Base-by-base conservation (phyloP, 2,797 vertebrate genomes). In the Channallabes apus region DNA sequence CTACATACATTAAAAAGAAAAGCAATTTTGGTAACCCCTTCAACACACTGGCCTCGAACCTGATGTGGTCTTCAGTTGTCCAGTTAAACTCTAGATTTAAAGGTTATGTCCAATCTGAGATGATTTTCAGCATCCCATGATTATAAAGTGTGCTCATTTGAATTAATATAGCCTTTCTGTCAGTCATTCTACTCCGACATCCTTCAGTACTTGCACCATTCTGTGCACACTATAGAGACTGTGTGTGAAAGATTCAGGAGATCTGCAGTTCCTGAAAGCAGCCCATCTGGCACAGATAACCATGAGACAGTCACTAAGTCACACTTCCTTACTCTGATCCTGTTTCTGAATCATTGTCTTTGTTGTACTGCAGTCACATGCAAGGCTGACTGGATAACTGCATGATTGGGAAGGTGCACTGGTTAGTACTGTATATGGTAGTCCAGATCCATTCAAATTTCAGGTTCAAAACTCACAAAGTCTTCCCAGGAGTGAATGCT, bases 81-180 rank as follows among this genome's bases (percentile, higher is more conserved):
- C 56, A 17, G 32, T 59, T 5, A 35, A 35, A 9, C 24, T 22
- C n/a, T 56, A 76, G 4, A 18, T 76, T 56, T 3, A 75, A 72
- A 72, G 9, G 69, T 12, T 51, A 35, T 35, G 11, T 35, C 29
- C 9, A 59, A 35, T 59, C 29, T 77, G 11, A 22, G 27, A 59
- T 59, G 18, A n/a, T 77, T 59, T 58, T 77, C 9, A 58, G 54
- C 29, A 20, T 18, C 32, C 8, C 27, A 56, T 8, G 4, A 2
- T 59, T 61, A 29, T 77, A 77, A 77, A 77, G 18, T 14, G 22
- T 77, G 73, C 17, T n/a, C n/a, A 79, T 79, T 79, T 61, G 11
- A 61, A 22, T 24, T 15, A 38, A 56, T 2, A 15, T 8, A 61
- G 18, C 18, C 9, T 24, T 77, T 20, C 56, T 15, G 41, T 77